Evolutionary conservation across 2,797 vertebrate species (phyloP), one percentile per base, ranked within the genome.

Genomic region (Danio choprae): DNA sequence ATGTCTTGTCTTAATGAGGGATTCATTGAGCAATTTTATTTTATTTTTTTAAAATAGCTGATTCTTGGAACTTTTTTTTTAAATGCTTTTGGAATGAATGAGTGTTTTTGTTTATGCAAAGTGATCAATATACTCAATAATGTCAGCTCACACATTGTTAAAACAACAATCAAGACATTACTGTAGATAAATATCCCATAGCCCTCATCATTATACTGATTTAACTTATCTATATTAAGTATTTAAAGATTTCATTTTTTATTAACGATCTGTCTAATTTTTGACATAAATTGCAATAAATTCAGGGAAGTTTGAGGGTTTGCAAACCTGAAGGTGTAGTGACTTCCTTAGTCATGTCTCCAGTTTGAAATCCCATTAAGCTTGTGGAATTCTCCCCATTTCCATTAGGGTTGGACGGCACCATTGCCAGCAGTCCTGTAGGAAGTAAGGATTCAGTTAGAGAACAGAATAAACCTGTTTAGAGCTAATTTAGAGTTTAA

Each of bases 391-490:
- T 89, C 76, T 96, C 96, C 8, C 94, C 92, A 74, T 92, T 95
- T 59, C 92, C 92, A 70, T 89, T 93, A 73, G 94, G 88, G 89
- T 94, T 97, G 89, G 97, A 98, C 55, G 97, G 98, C 90, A 99
- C 97, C 41, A 95, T 94, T 36, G 96, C 97, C 90, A 98, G 91
- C 85, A 99, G 95, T 75, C 98, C 98, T 99, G 38, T n/a, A 6
- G 77, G 85, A 5, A 72, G 36, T 75, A 43, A 81, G 4, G 67
- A 0, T 20, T 74, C n/a, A 56, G 40, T 70, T 36, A 41, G 46
- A 72, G 6, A 67, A 11, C 1, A 40, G 6, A 16, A 15, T 6
- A 0, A 4, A 38, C 22, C 65, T 0, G 2, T 65, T 18, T 38
- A 15, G 2, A 38, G 2, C 12, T 29, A 76, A 55, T 43, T 41